Conservation (phyloP, 2,888 invertebrate species). For the Coecobrya sp. region DNA sequence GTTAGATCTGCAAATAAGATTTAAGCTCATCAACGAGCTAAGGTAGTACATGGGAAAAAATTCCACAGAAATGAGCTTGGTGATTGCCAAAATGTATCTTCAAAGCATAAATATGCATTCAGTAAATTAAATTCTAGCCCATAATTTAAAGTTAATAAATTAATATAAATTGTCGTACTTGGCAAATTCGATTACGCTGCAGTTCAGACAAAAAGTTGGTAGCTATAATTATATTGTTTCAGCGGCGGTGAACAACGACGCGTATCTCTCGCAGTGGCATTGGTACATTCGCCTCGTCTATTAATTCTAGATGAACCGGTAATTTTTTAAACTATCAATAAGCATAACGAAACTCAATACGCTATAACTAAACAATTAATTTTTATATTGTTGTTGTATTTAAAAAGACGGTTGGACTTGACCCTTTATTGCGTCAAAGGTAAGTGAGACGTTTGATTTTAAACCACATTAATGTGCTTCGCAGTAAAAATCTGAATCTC, state of each 20-base stretch:
- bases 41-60: constrained; percentile 62
- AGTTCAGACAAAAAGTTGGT: too few relatives aligned
- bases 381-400: background rate
- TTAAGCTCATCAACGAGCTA: constrained; percentile 55
- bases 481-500: too few relatives aligned
- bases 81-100: too few relatives aligned
- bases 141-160: too few relatives aligned
- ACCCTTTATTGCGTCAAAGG: background rate
- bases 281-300: constrained; percentile 43
- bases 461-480: too few relatives aligned
- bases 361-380: background rate
- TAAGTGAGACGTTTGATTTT: background rate
- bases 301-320: constrained; percentile 57
- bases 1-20: constrained; percentile 48
- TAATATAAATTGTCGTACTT: too few relatives aligned
- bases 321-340: too few relatives aligned
- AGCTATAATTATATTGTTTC: background rate
- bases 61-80: too few relatives aligned
- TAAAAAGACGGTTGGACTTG: constrained; percentile 43
- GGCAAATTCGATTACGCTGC: too few relatives aligned
- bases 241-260: constrained; percentile 21
- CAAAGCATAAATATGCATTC: too few relatives aligned
- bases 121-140: background rate
- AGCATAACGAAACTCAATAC: too few relatives aligned
- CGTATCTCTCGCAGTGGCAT: constrained; percentile 15